A percentile compares a stretch with the other conserved stretches of the same genome.
These are phyloP conservation scores for Lacanobia wlatinum DNA, from an alignment of 2,888 invertebrate genomes.

Conservation along the genomic window DNA sequence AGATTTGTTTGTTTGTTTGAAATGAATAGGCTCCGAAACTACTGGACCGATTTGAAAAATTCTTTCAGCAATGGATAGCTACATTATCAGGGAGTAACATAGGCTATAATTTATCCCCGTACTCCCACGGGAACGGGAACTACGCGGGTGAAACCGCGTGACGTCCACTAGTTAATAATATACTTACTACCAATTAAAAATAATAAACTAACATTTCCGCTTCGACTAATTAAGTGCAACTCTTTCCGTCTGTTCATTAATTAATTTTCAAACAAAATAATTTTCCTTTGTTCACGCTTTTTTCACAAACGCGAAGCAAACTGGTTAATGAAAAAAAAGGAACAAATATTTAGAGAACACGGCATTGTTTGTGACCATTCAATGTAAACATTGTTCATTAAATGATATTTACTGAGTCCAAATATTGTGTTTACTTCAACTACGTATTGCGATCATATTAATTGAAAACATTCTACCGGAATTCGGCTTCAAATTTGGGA, in stretches of 20 bases:
- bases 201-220: not conserved
- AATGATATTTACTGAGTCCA: conserved; percentile 28
- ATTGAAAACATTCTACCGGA: conserved; percentile 29
- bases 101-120: too few relatives aligned
- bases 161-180: too few relatives aligned
- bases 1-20: too few relatives aligned
- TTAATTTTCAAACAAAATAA: conserved; percentile 14
- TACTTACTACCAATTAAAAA: not conserved
- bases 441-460: conserved; percentile 12
- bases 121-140: too few relatives aligned
- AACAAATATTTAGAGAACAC: conserved; percentile 17
- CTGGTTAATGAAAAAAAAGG: conserved; percentile 16
- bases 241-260: conserved; percentile 8
- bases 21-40: too few relatives aligned
- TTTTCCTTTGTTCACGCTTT: conserved; percentile 10
- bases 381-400: conserved; percentile 20
- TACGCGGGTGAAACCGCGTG: too few relatives aligned
- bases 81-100: too few relatives aligned
- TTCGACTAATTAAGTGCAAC: not conserved
- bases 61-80: too few relatives aligned
- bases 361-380: conserved; percentile 24
- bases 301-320: conserved; percentile 21
- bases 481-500: conserved; percentile 5
- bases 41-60: too few relatives aligned
- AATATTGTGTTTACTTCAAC: conserved; percentile 27